phyloP scores from a whole-genome alignment of 1,140 invertebrate species.

The roundworm (Caenorhabditis elegans) region DNA sequence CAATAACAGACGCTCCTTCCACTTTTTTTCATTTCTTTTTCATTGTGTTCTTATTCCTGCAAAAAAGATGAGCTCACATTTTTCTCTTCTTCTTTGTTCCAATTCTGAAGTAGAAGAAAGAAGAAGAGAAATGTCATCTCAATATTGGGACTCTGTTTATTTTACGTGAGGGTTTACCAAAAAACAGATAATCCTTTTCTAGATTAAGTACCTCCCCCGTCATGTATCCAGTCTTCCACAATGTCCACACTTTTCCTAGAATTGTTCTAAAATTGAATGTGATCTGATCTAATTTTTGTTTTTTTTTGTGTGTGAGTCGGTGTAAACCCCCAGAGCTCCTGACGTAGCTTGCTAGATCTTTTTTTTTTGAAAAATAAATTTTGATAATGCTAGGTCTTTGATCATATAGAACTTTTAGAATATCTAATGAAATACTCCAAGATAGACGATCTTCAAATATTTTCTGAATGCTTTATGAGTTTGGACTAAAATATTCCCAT shows the following conservation, averaged over 20 bases:
- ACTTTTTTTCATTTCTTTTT: neutral
- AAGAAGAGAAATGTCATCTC: neutral
- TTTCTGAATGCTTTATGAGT: too few relatives aligned
- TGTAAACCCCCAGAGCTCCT: too few relatives aligned
- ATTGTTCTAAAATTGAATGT: neutral
- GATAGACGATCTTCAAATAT: too few relatives aligned
- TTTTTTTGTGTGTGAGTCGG: neutral
- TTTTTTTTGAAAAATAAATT: too few relatives aligned
- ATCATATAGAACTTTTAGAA: too few relatives aligned
- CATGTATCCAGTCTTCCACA: neutral
- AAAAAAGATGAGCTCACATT: neutral
- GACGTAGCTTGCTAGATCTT: too few relatives aligned
- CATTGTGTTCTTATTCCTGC: neutral
- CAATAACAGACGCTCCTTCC: neutral
- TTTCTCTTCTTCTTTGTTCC: neutral
- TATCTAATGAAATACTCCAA: too few relatives aligned
- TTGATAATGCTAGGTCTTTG: too few relatives aligned
- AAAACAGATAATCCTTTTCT: conserved; percentile 1
- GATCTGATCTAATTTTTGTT: neutral
- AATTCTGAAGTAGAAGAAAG: neutral
- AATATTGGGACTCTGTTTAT: neutral
- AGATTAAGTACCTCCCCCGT: neutral
- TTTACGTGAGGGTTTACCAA: neutral
- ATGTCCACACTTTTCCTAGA: neutral
- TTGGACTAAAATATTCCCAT: too few relatives aligned